Base-by-base conservation (phyloP, 2,797 vertebrate species). In the Sparidentex hasta region DNA sequence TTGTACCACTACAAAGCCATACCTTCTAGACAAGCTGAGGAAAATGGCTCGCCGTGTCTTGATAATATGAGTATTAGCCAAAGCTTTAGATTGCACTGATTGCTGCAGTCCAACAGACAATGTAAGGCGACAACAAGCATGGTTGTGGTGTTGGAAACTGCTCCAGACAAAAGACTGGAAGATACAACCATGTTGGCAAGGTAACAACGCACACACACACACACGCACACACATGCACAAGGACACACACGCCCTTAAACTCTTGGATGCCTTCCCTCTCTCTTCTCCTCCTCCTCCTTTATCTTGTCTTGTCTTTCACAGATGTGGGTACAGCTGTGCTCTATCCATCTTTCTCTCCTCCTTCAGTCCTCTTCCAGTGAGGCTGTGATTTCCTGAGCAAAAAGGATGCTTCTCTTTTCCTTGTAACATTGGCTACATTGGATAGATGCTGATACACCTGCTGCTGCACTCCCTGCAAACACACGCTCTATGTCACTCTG, bases 1-100 rank as follows among this genome's bases (percentile, higher is more conserved):
- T 92, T 93, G 91, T 90, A 77, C 81, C 66, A 55, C 85, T 52
- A 90, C 91, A 91, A 91, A 92, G 92, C 87, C 70, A 47, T 77
- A 89, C 90, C 87, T 94, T 86, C 88, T 65, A 87, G 83, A 91
- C 88, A 87, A 71, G 83, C 80, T 9, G 61, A 74, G 82, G 74
- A 76, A 82, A 88, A 88, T 43, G 76, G 80, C 81, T 76, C 63
- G 5, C 71, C 76, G 27, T 80, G 87, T 92, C 89, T 87, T 57
- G 59, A 87, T 90, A 84, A 86, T 85, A 68, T 76, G 80, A 89
- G 82, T 80, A 85, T 92, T 84, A 91, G 81, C 88, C 88, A 81
- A 57, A 88, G 91, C 87, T 92, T 90, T 89, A 91, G 90, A 94
- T 92, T 57, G 33, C 5, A 23, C 71, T 64, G 87, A 90, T 93